Evolutionary conservation across 2,113 vertebrate species (phyloP).

Genomic region (Lethenteron camtschaticum): DNA sequence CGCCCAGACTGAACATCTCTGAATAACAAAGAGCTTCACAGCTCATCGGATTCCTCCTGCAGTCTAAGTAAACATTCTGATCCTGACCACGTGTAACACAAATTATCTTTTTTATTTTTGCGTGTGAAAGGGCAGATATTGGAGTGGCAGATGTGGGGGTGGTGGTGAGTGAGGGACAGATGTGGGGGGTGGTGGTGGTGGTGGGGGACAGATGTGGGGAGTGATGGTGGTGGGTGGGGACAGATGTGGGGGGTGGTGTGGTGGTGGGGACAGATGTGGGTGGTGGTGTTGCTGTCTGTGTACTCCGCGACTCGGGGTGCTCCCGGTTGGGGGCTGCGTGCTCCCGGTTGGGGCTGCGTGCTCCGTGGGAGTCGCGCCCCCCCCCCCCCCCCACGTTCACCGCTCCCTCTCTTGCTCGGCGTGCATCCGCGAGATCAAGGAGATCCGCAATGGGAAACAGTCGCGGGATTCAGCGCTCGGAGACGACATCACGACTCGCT

Average conservation of each 20-base stretch:
- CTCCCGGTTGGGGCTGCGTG: neutral
- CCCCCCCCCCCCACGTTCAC: accelerated
- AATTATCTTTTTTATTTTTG: too few species aligned
- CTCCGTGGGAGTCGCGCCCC: neutral
- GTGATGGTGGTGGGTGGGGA: neutral
- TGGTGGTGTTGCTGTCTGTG: neutral
- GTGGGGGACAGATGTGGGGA: neutral
- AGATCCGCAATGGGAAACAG: conserved; percentile 69
- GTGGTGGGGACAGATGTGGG: neutral
- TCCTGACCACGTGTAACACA: too few species aligned
- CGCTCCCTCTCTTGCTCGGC: conserved; percentile 4
- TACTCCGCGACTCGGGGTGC: accelerated
- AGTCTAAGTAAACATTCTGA: too few species aligned
- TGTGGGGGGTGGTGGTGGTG: too few species aligned
- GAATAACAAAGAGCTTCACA: too few species aligned
- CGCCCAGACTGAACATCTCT: too few species aligned
- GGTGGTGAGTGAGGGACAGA: too few species aligned
- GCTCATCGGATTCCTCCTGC: too few species aligned
- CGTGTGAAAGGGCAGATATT: too few species aligned
- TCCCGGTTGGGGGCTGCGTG: neutral
- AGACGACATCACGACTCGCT: conserved; percentile 65
- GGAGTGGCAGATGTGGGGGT: too few species aligned
- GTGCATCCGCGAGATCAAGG: conserved; percentile 95
- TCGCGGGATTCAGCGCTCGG: conserved; percentile 83
- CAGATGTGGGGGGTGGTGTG: neutral